Evolutionary conservation across 2,888 invertebrate species (phyloP).

Genomic region (Xylota sylvarum): DNA sequence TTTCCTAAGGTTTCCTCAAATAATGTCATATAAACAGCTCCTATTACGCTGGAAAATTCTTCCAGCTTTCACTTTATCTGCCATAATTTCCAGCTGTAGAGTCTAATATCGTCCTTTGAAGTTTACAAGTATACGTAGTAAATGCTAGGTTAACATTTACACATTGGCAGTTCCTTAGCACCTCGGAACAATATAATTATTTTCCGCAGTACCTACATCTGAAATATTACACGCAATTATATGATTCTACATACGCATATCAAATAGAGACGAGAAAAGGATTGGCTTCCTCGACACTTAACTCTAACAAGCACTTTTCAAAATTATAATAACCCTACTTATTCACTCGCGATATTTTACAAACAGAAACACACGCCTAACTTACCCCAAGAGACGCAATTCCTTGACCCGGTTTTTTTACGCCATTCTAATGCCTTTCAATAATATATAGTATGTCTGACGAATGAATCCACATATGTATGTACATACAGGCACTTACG

Average conservation of each 20-base stretch:
- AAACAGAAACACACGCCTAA: slow-evolving; percentile 1
- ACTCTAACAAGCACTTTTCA: slow-evolving; percentile 2
- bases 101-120: too few species aligned
- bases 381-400: slow-evolving; percentile 17
- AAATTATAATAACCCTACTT: slow-evolving; percentile 54
- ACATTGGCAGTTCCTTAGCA: too few species aligned
- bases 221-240: too few species aligned
- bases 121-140: too few species aligned
- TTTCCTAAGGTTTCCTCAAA: too few species aligned
- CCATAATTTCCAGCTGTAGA: too few species aligned
- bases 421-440: neutral
- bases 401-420: slow-evolving; percentile 58
- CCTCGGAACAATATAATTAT: neutral
- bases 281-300: neutral
- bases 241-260: neutral
- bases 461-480: neutral
- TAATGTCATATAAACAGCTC: too few species aligned
- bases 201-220: neutral
- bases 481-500: neutral
- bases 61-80: too few species aligned
- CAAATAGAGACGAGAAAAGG: slow-evolving; percentile 2
- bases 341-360: slow-evolving; percentile 44
- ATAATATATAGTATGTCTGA: neutral
- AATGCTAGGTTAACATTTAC: too few species aligned
- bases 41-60: too few species aligned